Conservation (phyloP, 1,140 invertebrate genomes). For the Hylaeus anthracinus region DNA sequence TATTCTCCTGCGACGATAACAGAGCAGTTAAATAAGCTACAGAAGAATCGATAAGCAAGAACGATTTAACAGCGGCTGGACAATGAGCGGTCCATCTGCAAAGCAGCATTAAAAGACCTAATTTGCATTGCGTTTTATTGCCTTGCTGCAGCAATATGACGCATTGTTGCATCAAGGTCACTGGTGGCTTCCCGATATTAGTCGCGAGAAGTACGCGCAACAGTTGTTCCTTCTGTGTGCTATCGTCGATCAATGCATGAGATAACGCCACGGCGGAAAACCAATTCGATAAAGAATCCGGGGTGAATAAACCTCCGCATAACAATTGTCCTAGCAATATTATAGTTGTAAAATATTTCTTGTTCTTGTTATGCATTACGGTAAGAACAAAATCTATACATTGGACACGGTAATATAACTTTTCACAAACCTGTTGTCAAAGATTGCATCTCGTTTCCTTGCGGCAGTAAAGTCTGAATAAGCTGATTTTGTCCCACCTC, state of each 20-base stretch:
- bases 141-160: slow-evolving; percentile 91
- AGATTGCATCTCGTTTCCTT: slow-evolving; percentile 86
- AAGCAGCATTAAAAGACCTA: slow-evolving; percentile 95
- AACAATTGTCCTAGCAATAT: slow-evolving; percentile 90
- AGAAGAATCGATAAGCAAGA: slow-evolving; percentile 91
- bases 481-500: slow-evolving; percentile 93
- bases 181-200: slow-evolving; percentile 90
- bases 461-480: slow-evolving; percentile 95
- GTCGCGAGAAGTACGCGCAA: slow-evolving; percentile 95
- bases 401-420: not conserved
- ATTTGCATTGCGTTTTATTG: slow-evolving; percentile 92
- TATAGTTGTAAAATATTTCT: slow-evolving; percentile 43
- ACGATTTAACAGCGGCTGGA: slow-evolving; percentile 90
- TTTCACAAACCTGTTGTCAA: slow-evolving; percentile 81
- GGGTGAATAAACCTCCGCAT: slow-evolving; percentile 95
- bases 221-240: slow-evolving; percentile 95
- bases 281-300: slow-evolving; percentile 98
- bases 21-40: slow-evolving; percentile 92
- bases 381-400: not conserved
- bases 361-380: not conserved
- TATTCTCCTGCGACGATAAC: slow-evolving; percentile 84
- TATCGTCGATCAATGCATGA: slow-evolving; percentile 94
- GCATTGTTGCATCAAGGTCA: slow-evolving; percentile 94
- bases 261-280: slow-evolving; percentile 95
- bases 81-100: slow-evolving; percentile 95